Percentiles rank a stretch among this genome's conserved stretches.
Conservation (phyloP, 2,113 vertebrate genomes). For the Siniperca chuatsi region DNA sequence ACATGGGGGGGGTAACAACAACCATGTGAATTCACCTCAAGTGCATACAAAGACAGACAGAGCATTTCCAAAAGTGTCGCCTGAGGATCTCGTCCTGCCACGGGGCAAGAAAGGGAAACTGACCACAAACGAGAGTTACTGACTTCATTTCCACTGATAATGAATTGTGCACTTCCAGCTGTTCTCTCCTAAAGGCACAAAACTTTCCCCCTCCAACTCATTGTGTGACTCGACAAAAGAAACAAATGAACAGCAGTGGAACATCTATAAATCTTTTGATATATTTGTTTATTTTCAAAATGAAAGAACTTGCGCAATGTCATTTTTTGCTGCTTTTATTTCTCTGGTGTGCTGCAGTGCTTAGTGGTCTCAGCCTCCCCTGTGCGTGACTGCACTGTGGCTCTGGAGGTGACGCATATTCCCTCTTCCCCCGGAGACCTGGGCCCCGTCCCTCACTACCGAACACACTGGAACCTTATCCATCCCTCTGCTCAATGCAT, state of each 20-base stretch:
- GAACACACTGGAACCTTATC: constrained; percentile 76
- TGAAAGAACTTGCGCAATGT: constrained; percentile 24
- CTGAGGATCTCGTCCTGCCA: constrained; percentile 26
- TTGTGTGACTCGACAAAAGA: constrained; percentile 24
- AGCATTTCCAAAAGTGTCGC: constrained; percentile 52
- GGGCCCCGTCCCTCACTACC: constrained; percentile 51
- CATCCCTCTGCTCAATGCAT: constrained; percentile 73
- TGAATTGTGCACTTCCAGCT: constrained; percentile 45
- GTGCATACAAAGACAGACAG: constrained; percentile 19
- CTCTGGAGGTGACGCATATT: constrained; percentile 61
- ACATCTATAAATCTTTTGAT: constrained; percentile 39
- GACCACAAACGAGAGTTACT: constrained; percentile 43
- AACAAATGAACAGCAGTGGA: constrained; percentile 5
- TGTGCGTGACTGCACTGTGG: constrained; percentile 56
- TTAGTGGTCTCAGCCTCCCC: background rate
- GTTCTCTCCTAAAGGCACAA: constrained; percentile 17
- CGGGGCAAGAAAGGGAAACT: constrained; percentile 24
- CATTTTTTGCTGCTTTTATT: constrained; percentile 11
- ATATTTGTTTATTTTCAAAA: constrained; percentile 34
- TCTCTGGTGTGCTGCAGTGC: constrained; percentile 10
- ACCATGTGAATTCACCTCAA: constrained; percentile 56
- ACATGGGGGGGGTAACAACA: constrained; percentile 2
- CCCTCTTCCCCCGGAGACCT: constrained; percentile 58
- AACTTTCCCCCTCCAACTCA: background rate
- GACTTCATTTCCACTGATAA: constrained; percentile 55